Evolutionary conservation across 2,113 vertebrate species (phyloP).

Genomic region (Axis porcinus): DNA sequence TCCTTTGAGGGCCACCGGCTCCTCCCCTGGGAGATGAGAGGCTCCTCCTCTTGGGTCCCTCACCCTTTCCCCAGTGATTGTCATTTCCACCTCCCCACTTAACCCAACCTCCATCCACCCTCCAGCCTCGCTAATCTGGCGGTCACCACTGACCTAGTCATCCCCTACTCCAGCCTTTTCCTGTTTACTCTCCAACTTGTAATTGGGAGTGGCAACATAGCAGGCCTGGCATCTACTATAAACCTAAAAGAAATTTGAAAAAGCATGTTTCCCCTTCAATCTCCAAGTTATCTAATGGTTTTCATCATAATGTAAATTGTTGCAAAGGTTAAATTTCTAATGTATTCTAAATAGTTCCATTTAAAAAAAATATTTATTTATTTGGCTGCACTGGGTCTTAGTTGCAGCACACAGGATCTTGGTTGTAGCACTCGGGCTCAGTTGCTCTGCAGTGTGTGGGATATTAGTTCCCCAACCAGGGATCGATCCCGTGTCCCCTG

Average conservation of each 20-base stretch:
- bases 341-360: not conserved
- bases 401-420: not conserved
- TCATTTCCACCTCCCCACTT: not conserved
- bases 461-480: not conserved
- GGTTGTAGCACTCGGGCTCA: not conserved
- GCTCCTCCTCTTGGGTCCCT: not conserved
- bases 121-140: not conserved
- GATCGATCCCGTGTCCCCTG: not conserved
- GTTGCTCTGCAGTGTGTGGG: not conserved
- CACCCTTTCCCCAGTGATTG: not conserved
- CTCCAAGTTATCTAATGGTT: not conserved
- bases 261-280: not conserved
- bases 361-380: not conserved
- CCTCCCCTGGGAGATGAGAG: not conserved
- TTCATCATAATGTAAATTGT: not conserved
- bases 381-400: not conserved
- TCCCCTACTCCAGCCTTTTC: not conserved
- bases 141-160: not conserved
- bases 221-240: not conserved
- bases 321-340: not conserved
- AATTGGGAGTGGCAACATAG: not conserved
- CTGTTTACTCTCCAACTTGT: not conserved
- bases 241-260: not conserved
- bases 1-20: not conserved
- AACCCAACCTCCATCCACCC: not conserved